A percentile compares a stretch with the other conserved stretches of the same genome.
phyloP scores from a whole-genome alignment of 2,888 invertebrate genomes.

The Rhagonycha fulva region DNA sequence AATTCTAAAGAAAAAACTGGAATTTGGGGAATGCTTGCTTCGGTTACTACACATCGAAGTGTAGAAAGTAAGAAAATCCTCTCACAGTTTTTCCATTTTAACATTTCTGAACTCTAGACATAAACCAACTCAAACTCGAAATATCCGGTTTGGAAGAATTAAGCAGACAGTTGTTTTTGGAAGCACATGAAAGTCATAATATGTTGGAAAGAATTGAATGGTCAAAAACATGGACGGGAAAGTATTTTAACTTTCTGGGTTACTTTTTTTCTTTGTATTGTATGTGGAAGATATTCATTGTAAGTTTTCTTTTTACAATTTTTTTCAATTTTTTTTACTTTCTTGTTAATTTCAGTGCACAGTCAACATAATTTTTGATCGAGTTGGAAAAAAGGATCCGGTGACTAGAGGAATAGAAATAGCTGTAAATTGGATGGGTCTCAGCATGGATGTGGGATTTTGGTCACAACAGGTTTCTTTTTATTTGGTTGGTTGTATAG shows the following conservation, averaged over 20 bases:
- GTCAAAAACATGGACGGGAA: constrained; percentile 95
- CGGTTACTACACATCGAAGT: constrained; percentile 55
- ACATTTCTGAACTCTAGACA: constrained; percentile 62
- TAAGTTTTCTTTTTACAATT: constrained; percentile 58
- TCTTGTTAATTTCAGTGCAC: constrained; percentile 73
- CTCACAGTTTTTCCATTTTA: not conserved
- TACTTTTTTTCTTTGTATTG: constrained; percentile 99
- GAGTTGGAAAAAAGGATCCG: constrained; percentile 98
- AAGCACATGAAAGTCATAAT: constrained; percentile 89
- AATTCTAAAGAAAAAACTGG: constrained; percentile 55
- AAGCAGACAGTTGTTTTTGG: constrained; percentile 92
- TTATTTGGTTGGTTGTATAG: constrained; percentile 94
- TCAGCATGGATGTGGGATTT: constrained; percentile 95
- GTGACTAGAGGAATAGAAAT: constrained; percentile 96
- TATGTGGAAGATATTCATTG: constrained; percentile 98
- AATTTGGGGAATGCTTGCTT: constrained; percentile 76
- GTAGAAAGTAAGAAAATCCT: constrained; percentile 64
- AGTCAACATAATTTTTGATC: constrained; percentile 97
- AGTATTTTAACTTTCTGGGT: constrained; percentile 97
- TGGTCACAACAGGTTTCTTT: constrained; percentile 99
- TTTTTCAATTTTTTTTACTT: not conserved
- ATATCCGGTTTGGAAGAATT: constrained; percentile 89
- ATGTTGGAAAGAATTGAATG: constrained; percentile 92
- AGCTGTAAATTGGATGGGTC: constrained; percentile 94
- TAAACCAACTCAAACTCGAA: constrained; percentile 81